A percentile compares a stretch with the other conserved stretches of the same genome.
phyloP scores from a whole-genome alignment of 2,113 vertebrate species.

The Trogon surrucura region DNA sequence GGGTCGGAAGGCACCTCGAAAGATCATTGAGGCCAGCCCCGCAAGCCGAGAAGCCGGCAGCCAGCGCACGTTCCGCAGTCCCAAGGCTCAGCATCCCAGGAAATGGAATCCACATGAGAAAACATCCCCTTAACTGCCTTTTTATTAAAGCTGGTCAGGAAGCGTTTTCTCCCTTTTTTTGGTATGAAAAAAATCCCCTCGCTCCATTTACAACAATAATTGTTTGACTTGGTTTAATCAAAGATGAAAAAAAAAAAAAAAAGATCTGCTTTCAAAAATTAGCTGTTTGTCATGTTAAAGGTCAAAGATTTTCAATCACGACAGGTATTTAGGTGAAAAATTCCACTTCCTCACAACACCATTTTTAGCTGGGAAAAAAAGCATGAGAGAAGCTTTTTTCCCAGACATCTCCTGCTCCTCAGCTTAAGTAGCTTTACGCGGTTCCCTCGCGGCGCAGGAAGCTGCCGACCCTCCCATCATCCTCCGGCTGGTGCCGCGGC shows the following conservation, averaged over 20 bases:
- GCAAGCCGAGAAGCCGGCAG: background rate
- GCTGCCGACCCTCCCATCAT: rapidly evolving
- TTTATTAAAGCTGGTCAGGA: slow-evolving; percentile 41
- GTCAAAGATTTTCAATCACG: slow-evolving; percentile 26
- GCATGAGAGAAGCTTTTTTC: background rate
- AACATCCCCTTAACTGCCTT: slow-evolving; percentile 41
- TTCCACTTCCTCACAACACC: background rate
- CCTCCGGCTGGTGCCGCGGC: background rate
- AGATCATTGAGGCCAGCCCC: too few relatives aligned
- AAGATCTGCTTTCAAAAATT: background rate
- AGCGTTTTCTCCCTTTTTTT: background rate
- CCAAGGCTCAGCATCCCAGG: slow-evolving; percentile 31
- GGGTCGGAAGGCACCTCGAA: too few relatives aligned
- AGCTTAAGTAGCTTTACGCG: background rate
- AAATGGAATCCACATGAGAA: slow-evolving; percentile 59
- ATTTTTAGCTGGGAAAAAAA: background rate
- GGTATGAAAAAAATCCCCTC: background rate
- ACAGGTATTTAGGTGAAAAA: slow-evolving; percentile 23
- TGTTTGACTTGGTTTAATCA: background rate
- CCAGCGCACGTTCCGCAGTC: background rate
- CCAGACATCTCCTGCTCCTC: background rate
- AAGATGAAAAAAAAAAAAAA: background rate
- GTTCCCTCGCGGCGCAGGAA: rapidly evolving
- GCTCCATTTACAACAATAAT: background rate
- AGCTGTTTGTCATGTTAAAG: slow-evolving; percentile 26